These are phyloP conservation scores for Lasioglossum malachurum DNA, from an alignment of 2,888 invertebrate species.

Conservation along the genomic window DNA sequence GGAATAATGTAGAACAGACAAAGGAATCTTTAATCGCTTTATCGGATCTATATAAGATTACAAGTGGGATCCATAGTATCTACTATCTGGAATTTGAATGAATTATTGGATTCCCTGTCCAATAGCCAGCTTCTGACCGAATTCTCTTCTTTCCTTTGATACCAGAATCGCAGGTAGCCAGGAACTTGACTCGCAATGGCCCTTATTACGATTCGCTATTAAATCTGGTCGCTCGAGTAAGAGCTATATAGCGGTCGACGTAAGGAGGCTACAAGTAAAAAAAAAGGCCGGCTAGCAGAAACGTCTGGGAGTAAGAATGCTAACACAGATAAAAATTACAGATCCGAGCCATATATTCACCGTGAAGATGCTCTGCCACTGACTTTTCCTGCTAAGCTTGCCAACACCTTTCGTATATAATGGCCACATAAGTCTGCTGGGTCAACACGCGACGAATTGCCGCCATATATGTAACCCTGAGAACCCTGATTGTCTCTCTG, in stretches of 20 bases:
- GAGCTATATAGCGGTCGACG: not conserved
- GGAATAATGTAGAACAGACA: not conserved
- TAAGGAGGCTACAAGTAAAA: not conserved
- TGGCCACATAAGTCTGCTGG: constrained; percentile 61
- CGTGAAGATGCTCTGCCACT: constrained; percentile 75
- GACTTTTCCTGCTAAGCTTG: constrained; percentile 69
- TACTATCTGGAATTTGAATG: constrained; percentile 2
- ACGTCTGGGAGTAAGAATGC: constrained; percentile 43
- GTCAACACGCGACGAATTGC: constrained; percentile 48
- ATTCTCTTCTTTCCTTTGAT: constrained; percentile 12
- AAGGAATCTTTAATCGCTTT: not conserved
- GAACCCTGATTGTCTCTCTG: constrained; percentile 58
- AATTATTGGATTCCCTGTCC: constrained; percentile 8
- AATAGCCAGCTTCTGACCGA: constrained; percentile 6
- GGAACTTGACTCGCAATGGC: constrained; percentile 5
- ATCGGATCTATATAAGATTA: not conserved
- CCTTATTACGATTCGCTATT: not conserved
- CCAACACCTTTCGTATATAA: constrained; percentile 66
- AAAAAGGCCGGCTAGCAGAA: not conserved
- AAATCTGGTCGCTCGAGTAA: not conserved
- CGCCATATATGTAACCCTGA: constrained; percentile 29
- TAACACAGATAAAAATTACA: constrained; percentile 76
- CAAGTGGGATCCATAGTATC: not conserved
- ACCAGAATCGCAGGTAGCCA: not conserved
- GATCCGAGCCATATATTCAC: constrained; percentile 74